Base-by-base conservation (phyloP, 2,113 vertebrate genomes). In the Oxyruncus cristatus region DNA sequence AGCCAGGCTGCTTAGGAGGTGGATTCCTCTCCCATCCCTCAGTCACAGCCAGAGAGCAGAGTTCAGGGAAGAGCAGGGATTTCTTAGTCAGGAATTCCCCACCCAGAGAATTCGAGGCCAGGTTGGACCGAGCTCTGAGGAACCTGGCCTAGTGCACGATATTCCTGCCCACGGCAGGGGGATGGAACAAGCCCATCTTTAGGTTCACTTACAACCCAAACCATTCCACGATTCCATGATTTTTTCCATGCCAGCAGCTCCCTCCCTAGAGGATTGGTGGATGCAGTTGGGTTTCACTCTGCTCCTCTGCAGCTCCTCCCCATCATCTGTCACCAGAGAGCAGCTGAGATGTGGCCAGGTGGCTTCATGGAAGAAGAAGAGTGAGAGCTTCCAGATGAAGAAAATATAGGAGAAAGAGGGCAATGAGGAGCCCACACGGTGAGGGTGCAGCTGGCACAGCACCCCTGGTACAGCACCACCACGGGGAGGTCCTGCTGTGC, bases 391-490 rank as follows among this genome's bases (percentile, higher is more conserved):
- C 41, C 76, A 78, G 26, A 35, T 5, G 13, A 16, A 71, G 56
- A 33, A 37, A 3, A 15, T 21, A 22, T 0, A 18, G 33, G 17
- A 49, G 0, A 35, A 62, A 44, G n/a, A 0, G 2, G 68, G 62
- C 32, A 32, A 39, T 5, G 37, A 42, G 52, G 27, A 88, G 27
- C 35, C 22, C 28, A 15, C 0, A 0, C 6, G 33, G 33, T 16
- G 27, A 26, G 18, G 39, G 39, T 35, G 46, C 11, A 53, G 49
- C 32, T 78, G 66, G 66, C 6, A 35, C 21, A 67, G 44, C 44
- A 76, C 1, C 35, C 18, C 30, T 70, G 59, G 77, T 18, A 20
- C 22, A 30, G 23, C 22, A 35, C 9, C 28, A n/a, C 14, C 30
- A 26, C 16, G 24, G 37, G 37, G 13, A 5, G 4, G 30, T 26